These are phyloP conservation scores for Thamnophis sirtalis DNA, from an alignment of 2,113 vertebrate genomes.

Conservation along the genomic window DNA sequence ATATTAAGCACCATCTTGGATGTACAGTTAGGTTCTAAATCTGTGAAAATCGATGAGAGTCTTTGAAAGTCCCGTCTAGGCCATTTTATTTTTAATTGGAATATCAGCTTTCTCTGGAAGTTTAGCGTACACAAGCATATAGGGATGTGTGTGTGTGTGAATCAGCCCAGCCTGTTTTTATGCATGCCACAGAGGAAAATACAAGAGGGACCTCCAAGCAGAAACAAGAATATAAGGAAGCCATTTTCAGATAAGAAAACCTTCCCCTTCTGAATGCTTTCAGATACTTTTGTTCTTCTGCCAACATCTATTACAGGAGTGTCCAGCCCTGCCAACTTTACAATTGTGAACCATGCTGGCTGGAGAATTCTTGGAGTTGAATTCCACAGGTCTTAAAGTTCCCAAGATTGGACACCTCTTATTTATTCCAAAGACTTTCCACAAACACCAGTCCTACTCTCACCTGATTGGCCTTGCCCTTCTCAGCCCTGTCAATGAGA, in stretches of 20 bases:
- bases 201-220: background rate
- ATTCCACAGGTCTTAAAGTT: background rate
- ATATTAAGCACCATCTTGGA: background rate
- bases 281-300: background rate
- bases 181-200: background rate
- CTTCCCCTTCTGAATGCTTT: background rate
- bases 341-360: background rate
- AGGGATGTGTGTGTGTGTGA: background rate
- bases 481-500: background rate
- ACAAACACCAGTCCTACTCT: background rate
- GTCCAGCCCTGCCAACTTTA: background rate
- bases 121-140: background rate
- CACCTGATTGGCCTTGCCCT: background rate
- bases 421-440: background rate
- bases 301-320: background rate
- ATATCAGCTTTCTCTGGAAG: background rate
- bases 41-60: background rate
- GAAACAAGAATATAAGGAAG: background rate
- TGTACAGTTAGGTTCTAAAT: background rate
- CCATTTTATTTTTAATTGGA: background rate
- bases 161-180: background rate
- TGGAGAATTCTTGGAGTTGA: background rate
- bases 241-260: background rate
- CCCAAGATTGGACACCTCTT: background rate
- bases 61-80: background rate